A percentile compares a stretch with the other conserved stretches of the same genome.
phyloP scores from a whole-genome alignment of 2,888 invertebrate species.

The Spialia ferax region DNA sequence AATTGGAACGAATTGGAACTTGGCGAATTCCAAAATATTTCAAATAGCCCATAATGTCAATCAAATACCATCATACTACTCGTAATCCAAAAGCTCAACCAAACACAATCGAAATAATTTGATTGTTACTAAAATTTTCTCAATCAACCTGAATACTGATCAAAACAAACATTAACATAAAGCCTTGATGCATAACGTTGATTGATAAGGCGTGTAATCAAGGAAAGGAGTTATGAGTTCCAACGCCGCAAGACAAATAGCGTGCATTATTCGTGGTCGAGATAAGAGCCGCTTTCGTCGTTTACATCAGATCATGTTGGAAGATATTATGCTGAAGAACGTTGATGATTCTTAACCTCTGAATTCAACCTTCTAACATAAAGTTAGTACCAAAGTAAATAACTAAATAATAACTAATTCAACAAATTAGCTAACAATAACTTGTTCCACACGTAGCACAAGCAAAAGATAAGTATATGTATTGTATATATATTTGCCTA shows the following conservation, averaged over 20 bases:
- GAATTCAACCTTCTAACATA: neutral
- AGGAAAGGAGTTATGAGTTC: constrained; percentile 59
- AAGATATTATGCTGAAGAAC: constrained; percentile 42
- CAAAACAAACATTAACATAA: constrained; percentile 9
- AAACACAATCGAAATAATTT: too few relatives aligned
- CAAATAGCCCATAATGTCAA: too few relatives aligned
- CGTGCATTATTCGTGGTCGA: constrained; percentile 68
- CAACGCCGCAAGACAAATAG: constrained; percentile 68
- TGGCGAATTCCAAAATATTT: too few relatives aligned
- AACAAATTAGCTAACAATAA: neutral
- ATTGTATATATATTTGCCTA: neutral
- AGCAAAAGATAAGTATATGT: neutral
- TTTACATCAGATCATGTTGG: constrained; percentile 65
- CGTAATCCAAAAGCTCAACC: too few relatives aligned
- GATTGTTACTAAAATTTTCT: neutral
- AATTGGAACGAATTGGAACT: too few relatives aligned
- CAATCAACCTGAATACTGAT: neutral
- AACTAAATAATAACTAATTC: neutral
- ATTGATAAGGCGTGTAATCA: constrained; percentile 35
- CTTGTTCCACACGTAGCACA: neutral
- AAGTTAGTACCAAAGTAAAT: neutral
- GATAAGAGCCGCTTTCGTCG: constrained; percentile 74
- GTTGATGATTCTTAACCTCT: neutral
- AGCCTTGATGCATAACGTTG: constrained; percentile 16
- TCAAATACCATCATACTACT: too few relatives aligned